Base-by-base conservation (phyloP, 2,797 vertebrate species). In the Sebastes iracundus region DNA sequence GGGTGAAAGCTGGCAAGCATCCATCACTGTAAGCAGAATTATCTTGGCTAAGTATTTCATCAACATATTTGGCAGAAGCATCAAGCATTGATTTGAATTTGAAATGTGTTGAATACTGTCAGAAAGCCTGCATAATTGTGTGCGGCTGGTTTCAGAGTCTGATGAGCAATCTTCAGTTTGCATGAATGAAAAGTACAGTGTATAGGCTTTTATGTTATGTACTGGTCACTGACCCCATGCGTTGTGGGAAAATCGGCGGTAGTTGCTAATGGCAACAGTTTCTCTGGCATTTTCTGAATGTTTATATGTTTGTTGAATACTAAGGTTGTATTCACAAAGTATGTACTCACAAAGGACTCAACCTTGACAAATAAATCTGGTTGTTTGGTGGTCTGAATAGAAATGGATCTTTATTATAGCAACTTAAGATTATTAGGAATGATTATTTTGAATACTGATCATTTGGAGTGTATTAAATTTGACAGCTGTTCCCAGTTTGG, bases 11-110 rank as follows among this genome's bases (percentile, higher is more conserved):
- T 74, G 71, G 74, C 58, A 84, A 79, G 79, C 83, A 90, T 89
- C 72, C 61, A 18, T 49, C 59, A 49, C 61, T 71, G 74, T 46
- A 66, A 85, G 76, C 58, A 80, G 78, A 78, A 76, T 74, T 62
- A 79, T 69, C 67, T 70, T 30, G 53, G 65, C 64, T 65, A 49
- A 84, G 67, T 77, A 78, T 87, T 89, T 86, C 69, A 85, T 90
- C 80, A 77, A 73, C 67, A 27, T 60, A 35, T 85, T 86, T 90
- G 85, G 85, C 92, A 85, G 79, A 68, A 67, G 65, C 69, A 56
- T 84, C 53, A 60, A 76, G 62, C 63, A 23, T 16, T 88, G 59
- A 90, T 90, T 91, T 84, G 59, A 84, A 89, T 86, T 91, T 81
- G 68, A 84, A 85, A 81, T 85, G 66, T 64, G 75, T 65, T 78